Evolutionary conservation across 1,140 invertebrate genomes (phyloP), one percentile per base, ranked within the genome.

Genomic region (Bombus consobrinus): DNA sequence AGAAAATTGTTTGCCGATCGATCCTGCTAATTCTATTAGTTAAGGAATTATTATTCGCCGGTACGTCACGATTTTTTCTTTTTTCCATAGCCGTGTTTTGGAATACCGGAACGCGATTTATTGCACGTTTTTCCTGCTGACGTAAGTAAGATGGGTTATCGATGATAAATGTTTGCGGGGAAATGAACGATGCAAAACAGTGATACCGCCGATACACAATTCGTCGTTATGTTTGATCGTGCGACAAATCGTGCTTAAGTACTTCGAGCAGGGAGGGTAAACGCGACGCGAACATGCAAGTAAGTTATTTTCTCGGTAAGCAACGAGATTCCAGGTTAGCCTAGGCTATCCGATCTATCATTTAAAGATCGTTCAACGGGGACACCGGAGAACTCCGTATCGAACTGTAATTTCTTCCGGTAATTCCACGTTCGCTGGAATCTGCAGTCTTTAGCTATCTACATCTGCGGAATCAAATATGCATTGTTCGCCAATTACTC

Each of bases 241-340:
- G 41, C 39, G 32, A 47, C 41, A 80, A 69, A 80, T 80, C 64
- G 77, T 13, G 25, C 12, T 28, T 34, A 28, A 68, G 41, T 47
- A 68, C 32, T 13, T 18, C 32, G 32, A 28, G 34, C 22, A 53
- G 47, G 47, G 6, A 22, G 18, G 47, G 47, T 53, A 53, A 53
- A 53, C 47, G 47, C 47, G 47, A 53, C 12, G 25, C 12, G n/a
- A 43, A 13, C 41, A 68, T 69, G 77, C 62, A 25, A 80, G 32
- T 68, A 64, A 62, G 71, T 84, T 87, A 87, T 88, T 87, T 89
- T 87, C 81, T 43, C 66, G 66, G 32, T 34, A 68, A 53, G 47
- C 47, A 53, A 22, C 32, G 34, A 34, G 66, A 68, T 68, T 37
- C 53, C n/a, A 41, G 43, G 37, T 59, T 59, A 64, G 32, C 12